These are phyloP conservation scores for Mustela nigripes DNA, from an alignment of 2,113 vertebrate genomes.

Conservation along the genomic window DNA sequence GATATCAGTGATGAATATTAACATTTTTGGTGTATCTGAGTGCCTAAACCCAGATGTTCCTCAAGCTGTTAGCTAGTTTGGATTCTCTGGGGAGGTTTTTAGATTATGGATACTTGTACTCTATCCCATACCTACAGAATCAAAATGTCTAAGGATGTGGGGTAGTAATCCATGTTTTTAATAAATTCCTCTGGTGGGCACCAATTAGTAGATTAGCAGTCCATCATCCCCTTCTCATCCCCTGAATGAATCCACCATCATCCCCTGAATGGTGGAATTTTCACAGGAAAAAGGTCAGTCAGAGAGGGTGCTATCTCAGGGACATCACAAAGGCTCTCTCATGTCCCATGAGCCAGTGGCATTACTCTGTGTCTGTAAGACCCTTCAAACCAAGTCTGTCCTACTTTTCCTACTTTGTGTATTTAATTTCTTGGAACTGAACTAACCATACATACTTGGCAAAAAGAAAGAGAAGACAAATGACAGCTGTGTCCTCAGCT, in stretches of 20 bases:
- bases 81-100: background rate
- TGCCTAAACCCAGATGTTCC: background rate
- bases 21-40: background rate
- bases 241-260: too few relatives aligned
- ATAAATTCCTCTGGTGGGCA: background rate
- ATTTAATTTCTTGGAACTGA: background rate
- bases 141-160: background rate
- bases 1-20: background rate
- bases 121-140: background rate
- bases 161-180: background rate
- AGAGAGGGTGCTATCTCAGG: too few relatives aligned
- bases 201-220: background rate
- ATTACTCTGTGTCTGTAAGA: background rate
- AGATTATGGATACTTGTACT: background rate
- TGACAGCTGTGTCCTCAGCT: background rate
- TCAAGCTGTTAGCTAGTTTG: background rate
- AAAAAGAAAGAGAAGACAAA: conserved; percentile 4
- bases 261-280: background rate
- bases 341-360: background rate
- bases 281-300: background rate
- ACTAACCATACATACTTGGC: background rate
- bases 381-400: background rate
- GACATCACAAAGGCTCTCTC: background rate
- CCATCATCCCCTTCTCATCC: background rate
- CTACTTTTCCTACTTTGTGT: background rate